These are phyloP conservation scores for Chondrilla cf. caribensis DNA, from an alignment of 37 sponge, comb jelly and placozoan genomes.

Conservation along the genomic window DNA sequence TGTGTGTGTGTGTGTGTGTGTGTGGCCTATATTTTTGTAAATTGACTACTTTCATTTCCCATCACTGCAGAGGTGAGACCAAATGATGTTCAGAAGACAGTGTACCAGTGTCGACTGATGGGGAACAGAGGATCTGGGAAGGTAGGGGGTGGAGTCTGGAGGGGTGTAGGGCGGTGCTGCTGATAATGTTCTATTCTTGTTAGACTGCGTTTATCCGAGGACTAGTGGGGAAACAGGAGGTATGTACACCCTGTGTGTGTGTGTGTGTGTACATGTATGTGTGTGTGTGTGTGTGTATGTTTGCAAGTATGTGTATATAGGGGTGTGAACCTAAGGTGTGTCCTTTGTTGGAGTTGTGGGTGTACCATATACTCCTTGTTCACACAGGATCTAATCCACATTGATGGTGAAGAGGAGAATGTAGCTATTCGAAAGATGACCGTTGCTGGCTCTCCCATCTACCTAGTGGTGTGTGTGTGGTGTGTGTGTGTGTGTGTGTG, in stretches of 20 bases:
- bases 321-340: too few species aligned
- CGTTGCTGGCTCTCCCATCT: constrained; percentile 8
- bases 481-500: too few species aligned
- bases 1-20: too few species aligned
- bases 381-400: not conserved
- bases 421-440: constrained; percentile 24
- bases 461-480: constrained; percentile 67
- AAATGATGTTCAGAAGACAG: constrained; percentile 40
- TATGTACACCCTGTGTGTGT: constrained; percentile 18
- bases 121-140: constrained; percentile 68
- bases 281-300: too few species aligned
- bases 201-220: constrained; percentile 52
- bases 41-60: too few species aligned
- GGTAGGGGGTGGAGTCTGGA: not conserved
- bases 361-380: too few species aligned
- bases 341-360: too few species aligned
- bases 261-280: constrained; percentile 6
- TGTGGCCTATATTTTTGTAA: too few species aligned
- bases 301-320: not conserved
- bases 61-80: constrained; percentile 54
- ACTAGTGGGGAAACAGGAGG: constrained; percentile 45
- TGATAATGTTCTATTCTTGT: too few species aligned
- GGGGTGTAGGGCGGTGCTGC: too few species aligned
- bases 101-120: constrained; percentile 66
- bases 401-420: constrained; percentile 42